Percentiles rank a stretch among this genome's conserved stretches.
Conservation (phyloP, 37 sponge, comb jelly and placozoan species). For the Ianthella basta region DNA sequence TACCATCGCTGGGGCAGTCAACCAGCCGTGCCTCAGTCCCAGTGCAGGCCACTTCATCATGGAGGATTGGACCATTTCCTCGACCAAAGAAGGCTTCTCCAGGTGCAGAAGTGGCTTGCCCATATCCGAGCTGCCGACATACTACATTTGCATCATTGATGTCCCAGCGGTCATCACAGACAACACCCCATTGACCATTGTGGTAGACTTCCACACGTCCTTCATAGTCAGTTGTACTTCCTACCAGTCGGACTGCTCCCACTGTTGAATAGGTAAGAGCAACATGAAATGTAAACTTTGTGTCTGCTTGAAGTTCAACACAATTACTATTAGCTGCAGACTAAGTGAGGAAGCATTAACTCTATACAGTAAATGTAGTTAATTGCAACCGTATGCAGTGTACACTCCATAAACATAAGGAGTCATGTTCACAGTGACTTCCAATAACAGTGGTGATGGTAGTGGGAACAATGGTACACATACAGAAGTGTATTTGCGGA, state of each 20-base stretch:
- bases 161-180: conserved; percentile 37
- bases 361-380: no score
- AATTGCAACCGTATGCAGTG: no score
- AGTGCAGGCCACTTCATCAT: neutral
- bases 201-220: conserved; percentile 33
- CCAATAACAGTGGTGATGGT: no score
- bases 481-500: no score
- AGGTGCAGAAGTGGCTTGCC: neutral
- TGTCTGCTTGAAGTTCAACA: no score
- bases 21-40: conserved; percentile 12
- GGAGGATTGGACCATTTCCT: conserved; percentile 22
- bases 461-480: no score
- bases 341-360: no score
- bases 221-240: neutral
- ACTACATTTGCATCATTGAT: conserved; percentile 22
- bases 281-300: no score
- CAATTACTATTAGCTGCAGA: no score
- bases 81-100: neutral
- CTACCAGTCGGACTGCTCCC: conserved; percentile 14
- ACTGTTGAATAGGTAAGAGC: no score
- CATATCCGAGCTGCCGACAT: conserved; percentile 20
- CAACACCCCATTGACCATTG: conserved; percentile 32
- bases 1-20: neutral
- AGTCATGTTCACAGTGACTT: no score
- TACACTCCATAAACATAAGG: no score